These are phyloP conservation scores for Oncorhynchus mykiss DNA, from an alignment of 2,113 vertebrate genomes.

Conservation along the genomic window DNA sequence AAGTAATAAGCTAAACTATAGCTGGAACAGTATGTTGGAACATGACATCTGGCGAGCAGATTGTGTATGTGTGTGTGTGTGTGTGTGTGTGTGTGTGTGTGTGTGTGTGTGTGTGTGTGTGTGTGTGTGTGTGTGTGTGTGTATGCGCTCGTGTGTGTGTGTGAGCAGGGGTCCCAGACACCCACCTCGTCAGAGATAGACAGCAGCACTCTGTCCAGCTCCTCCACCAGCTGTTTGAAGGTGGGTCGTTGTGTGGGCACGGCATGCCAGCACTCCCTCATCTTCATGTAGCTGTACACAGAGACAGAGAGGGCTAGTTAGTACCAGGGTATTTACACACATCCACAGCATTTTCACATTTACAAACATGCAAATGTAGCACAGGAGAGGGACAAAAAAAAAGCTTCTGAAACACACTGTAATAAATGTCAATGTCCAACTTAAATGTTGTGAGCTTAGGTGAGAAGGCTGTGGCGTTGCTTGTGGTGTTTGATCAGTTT, in stretches of 20 bases:
- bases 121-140: neutral
- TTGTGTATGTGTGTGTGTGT: no score
- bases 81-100: no score
- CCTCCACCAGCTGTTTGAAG: conserved; percentile 95
- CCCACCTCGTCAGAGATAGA: conserved; percentile 91
- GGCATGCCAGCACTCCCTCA: conserved; percentile 97
- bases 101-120: neutral
- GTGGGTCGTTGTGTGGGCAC: conserved; percentile 93
- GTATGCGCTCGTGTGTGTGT: neutral
- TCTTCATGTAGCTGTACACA: conserved; percentile 87
- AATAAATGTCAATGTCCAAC: no score
- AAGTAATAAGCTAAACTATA: conserved; percentile 1
- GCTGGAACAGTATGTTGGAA: neutral
- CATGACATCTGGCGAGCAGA: conserved; percentile 41
- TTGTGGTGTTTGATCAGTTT: no score
- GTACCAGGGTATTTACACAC: no score
- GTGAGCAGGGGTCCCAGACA: neutral
- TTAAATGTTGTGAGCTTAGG: neutral
- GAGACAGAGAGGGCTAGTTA: neutral
- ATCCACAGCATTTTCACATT: no score
- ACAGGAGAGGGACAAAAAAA: no score
- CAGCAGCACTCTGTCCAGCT: conserved; percentile 86
- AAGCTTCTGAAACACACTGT: no score
- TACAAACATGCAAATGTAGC: no score
- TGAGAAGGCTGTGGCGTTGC: no score